These are phyloP conservation scores for Goniozus legneri DNA, from an alignment of 1,140 invertebrate genomes.

Conservation along the genomic window DNA sequence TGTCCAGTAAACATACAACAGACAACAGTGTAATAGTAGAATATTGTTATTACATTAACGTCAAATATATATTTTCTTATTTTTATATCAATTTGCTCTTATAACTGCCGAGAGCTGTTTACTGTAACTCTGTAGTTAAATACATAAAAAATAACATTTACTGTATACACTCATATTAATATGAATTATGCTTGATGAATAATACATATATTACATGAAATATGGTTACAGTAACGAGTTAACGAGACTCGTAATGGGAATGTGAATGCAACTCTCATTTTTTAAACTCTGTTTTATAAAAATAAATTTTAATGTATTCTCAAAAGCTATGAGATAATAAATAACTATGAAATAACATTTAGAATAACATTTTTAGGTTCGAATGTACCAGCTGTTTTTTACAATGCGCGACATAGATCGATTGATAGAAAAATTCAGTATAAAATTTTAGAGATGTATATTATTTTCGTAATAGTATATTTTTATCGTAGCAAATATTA, in stretches of 20 bases:
- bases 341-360: too few relatives aligned
- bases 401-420: too few relatives aligned
- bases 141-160: slow-evolving; percentile 45
- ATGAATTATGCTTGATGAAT: slow-evolving; percentile 36
- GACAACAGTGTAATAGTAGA: slow-evolving; percentile 48
- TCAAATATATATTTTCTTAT: slow-evolving; percentile 38
- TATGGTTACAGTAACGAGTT: slow-evolving; percentile 38
- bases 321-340: slow-evolving; percentile 36
- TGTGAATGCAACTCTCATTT: slow-evolving; percentile 33
- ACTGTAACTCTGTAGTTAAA: slow-evolving; percentile 29
- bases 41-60: slow-evolving; percentile 48
- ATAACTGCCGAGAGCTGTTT: slow-evolving; percentile 21
- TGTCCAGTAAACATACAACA: slow-evolving; percentile 41
- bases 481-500: too few relatives aligned
- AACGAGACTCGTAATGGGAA: slow-evolving; percentile 37
- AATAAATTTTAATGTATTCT: slow-evolving; percentile 38
- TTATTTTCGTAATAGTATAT: too few relatives aligned
- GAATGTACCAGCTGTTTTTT: too few relatives aligned
- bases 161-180: slow-evolving; percentile 38
- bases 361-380: too few relatives aligned
- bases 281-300: slow-evolving; percentile 29
- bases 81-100: slow-evolving; percentile 29
- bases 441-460: too few relatives aligned
- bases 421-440: too few relatives aligned
- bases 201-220: slow-evolving; percentile 38